Percentiles rank a stretch among this genome's conserved stretches.
Conservation (phyloP, 1,140 invertebrate species). For the Paraescarpia echinospica region DNA sequence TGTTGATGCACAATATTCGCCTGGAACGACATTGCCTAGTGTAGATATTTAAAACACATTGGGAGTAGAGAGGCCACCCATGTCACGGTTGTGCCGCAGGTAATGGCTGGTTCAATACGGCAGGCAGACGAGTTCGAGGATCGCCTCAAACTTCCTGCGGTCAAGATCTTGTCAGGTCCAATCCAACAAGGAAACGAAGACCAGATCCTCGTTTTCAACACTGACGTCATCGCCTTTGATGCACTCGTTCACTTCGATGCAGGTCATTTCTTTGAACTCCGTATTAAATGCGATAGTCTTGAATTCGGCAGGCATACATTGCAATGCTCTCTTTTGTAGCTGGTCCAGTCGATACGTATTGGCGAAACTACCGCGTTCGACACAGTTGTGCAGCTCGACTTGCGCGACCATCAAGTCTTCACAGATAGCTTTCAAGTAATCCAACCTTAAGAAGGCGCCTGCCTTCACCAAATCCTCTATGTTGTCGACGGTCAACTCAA, state of each 20-base stretch:
- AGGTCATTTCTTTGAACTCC: conserved; percentile 6
- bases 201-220: conserved; percentile 9
- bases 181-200: background rate
- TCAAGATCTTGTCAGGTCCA: background rate
- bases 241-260: conserved; percentile 9
- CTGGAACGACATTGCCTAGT: background rate
- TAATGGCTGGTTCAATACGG: conserved; percentile 13
- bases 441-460: background rate
- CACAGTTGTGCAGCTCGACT: background rate
- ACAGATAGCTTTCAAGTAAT: background rate
- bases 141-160: background rate
- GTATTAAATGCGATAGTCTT: background rate
- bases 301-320: background rate
- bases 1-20: background rate
- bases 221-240: background rate
- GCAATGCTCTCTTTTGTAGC: background rate
- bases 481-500: conserved; percentile 8
- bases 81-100: background rate
- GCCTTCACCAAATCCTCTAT: background rate
- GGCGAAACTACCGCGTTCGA: background rate
- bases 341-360: conserved; percentile 7
- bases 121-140: background rate
- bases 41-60: background rate
- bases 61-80: background rate
- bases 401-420: conserved; percentile 6